These are phyloP conservation scores for Phthorimaea operculella DNA, from an alignment of 1,140 invertebrate species.

Conservation along the genomic window DNA sequence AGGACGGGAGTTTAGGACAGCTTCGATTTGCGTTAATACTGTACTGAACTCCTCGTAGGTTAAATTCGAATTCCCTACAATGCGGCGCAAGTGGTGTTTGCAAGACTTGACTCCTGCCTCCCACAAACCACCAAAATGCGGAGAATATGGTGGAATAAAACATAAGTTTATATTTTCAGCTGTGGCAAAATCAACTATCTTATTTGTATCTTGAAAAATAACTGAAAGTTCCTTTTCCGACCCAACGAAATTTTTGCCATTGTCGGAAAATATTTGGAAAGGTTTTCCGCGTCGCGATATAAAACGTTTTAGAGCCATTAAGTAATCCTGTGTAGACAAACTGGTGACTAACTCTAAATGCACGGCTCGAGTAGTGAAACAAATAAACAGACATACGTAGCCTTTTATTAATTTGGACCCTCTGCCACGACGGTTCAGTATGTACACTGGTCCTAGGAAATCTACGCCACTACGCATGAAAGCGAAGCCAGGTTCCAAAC, in stretches of 20 bases:
- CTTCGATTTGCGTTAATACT: slow-evolving; percentile 21
- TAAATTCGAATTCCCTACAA: slow-evolving; percentile 8
- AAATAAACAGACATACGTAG: slow-evolving; percentile 12
- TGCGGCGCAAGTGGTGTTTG: slow-evolving; percentile 1
- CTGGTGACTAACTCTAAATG: slow-evolving; percentile 9
- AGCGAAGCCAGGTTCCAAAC: slow-evolving; percentile 22
- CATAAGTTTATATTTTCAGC: background rate
- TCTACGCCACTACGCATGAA: slow-evolving; percentile 22
- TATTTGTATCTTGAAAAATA: background rate
- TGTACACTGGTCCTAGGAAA: slow-evolving; percentile 21
- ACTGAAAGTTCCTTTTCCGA: background rate
- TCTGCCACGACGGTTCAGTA: slow-evolving; percentile 11
- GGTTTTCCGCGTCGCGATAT: slow-evolving; percentile 14
- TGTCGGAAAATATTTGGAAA: slow-evolving; percentile 16
- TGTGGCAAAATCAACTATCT: background rate
- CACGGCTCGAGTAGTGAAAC: slow-evolving; percentile 4
- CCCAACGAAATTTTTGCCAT: slow-evolving; percentile 15
- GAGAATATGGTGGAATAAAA: slow-evolving; percentile 6
- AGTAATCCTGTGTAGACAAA: slow-evolving; percentile 13
- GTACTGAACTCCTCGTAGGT: slow-evolving; percentile 17
- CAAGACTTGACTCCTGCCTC: slow-evolving; percentile 1
- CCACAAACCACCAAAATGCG: slow-evolving; percentile 6
- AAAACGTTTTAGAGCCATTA: slow-evolving; percentile 18
- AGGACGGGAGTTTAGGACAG: slow-evolving; percentile 15
- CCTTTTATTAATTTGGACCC: slow-evolving; percentile 12